phyloP scores from a whole-genome alignment of 2,797 vertebrate species.

The Sylvilagus floridanus region DNA sequence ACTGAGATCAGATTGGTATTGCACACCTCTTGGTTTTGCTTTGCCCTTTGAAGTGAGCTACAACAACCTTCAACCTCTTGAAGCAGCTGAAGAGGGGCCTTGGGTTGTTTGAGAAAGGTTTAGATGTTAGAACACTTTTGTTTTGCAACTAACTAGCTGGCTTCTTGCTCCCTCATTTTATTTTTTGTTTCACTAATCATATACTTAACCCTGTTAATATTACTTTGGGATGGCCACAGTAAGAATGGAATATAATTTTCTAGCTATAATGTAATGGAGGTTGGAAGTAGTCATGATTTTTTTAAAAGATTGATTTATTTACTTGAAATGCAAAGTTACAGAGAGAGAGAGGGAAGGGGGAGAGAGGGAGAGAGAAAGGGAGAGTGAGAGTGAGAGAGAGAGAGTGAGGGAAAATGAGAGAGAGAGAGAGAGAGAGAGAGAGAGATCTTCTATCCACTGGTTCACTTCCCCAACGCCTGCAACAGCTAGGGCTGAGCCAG shows the following conservation, averaged over 20 bases:
- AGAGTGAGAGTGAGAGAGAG: no score
- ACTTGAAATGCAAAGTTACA: no score
- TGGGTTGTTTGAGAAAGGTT: not conserved
- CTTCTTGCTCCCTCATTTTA: not conserved
- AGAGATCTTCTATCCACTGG: no score
- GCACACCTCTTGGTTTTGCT: not conserved
- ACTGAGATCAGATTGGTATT: not conserved
- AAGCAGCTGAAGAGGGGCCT: not conserved
- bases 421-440: no score
- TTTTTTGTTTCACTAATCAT: not conserved
- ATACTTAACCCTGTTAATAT: not conserved
- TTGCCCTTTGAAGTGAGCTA: not conserved
- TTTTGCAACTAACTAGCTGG: not conserved
- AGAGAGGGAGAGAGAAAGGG: no score
- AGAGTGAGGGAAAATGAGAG: no score
- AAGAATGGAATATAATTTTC: not conserved
- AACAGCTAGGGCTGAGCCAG: no score
- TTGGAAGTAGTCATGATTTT: not conserved
- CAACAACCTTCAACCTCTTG: not conserved
- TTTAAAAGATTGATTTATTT: no score
- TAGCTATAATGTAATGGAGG: not conserved
- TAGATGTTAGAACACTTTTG: not conserved
- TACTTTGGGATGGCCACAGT: not conserved
- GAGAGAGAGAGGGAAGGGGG: no score
- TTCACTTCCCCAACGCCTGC: no score